phyloP scores from a whole-genome alignment of 2,113 vertebrate species.

The Centrocercus urophasianus region DNA sequence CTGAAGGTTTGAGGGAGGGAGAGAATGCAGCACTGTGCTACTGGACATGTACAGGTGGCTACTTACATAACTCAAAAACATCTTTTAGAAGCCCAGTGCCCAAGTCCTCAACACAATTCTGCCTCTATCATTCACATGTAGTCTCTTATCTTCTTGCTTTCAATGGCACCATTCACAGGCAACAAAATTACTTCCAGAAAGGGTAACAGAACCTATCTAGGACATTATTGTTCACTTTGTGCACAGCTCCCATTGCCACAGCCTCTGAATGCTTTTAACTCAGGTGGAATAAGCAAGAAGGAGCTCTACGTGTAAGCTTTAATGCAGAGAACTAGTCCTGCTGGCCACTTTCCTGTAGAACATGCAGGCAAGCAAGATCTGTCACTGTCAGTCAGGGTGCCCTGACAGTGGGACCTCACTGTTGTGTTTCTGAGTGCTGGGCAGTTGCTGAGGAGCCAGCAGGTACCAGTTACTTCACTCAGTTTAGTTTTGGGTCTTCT shows the following conservation, averaged over 20 bases:
- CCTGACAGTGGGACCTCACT: neutral
- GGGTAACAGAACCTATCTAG: slow-evolving; percentile 30
- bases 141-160: neutral
- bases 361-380: neutral
- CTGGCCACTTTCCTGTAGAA: neutral
- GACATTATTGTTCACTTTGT: neutral
- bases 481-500: neutral
- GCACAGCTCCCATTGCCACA: neutral
- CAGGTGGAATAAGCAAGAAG: neutral
- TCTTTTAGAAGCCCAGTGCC: neutral
- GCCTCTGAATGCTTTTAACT: neutral
- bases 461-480: neutral
- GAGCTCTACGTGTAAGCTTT: neutral
- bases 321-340: neutral
- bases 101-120: neutral
- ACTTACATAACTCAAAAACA: neutral
- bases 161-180: neutral
- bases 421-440: neutral
- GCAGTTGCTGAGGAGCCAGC: neutral
- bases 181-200: neutral
- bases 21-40: neutral
- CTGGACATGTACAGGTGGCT: neutral
- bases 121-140: neutral
- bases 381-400: neutral
- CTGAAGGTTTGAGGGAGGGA: neutral